Evolutionary conservation across 1,140 invertebrate species (phyloP).

Genomic region (Monochamus saltuarius): DNA sequence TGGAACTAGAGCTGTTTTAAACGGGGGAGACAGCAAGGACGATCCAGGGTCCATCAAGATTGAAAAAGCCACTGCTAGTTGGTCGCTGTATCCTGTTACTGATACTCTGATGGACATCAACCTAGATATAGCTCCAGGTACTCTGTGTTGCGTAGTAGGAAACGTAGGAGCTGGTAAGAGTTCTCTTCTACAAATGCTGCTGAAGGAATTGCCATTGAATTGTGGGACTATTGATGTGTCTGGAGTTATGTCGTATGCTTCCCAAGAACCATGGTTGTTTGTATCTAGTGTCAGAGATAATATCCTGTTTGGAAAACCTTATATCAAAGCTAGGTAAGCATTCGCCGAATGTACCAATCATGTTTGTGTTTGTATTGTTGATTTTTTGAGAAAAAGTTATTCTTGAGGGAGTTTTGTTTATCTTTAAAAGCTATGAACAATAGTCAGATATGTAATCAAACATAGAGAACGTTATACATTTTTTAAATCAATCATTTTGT

Average conservation of each 20-base stretch:
- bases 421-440: conserved; percentile 51
- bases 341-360: neutral
- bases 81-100: conserved; percentile 59
- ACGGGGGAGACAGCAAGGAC: conserved; percentile 20
- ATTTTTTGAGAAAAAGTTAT: too few relatives aligned
- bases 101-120: conserved; percentile 65
- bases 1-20: neutral
- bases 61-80: conserved; percentile 59
- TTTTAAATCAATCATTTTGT: too few relatives aligned
- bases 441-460: too few relatives aligned
- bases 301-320: conserved; percentile 75
- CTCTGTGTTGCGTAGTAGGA: conserved; percentile 71
- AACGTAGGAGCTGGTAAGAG: conserved; percentile 80
- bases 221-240: conserved; percentile 63
- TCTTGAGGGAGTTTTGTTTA: too few relatives aligned
- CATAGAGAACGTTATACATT: too few relatives aligned
- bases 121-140: conserved; percentile 60
- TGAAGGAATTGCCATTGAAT: conserved; percentile 66
- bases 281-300: conserved; percentile 70
- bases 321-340: conserved; percentile 58
- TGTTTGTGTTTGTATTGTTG: too few relatives aligned
- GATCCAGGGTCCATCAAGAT: conserved; percentile 50
- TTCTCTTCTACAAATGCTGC: conserved; percentile 65
- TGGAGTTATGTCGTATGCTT: conserved; percentile 68
- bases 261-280: conserved; percentile 79